Base-by-base conservation (phyloP, 2,113 vertebrate genomes). In the Ariopsis seemanni region DNA sequence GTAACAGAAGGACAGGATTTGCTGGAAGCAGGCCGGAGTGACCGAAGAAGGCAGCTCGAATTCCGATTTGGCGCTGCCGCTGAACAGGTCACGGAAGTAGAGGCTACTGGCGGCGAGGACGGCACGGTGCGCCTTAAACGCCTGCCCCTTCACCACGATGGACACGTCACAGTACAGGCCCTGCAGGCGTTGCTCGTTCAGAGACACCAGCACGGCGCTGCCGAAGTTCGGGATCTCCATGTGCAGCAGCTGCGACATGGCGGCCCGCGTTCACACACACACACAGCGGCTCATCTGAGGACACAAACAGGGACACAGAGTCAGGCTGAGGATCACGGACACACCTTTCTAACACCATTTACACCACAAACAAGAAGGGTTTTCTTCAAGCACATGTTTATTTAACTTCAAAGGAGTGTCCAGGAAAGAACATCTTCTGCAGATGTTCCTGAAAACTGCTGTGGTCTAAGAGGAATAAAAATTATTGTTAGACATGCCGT, bases 181-280 rank as follows among this genome's bases (percentile, higher is more conserved):
- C 95, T 97, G 95, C 88, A 99, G 96, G 8, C 98, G 94, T 93
- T 99, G 98, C 95, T 99, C 98, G 0, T 99, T 99, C 18, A 99
- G 95, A 92, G 97, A 98, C 94, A 97, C 97, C 89, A 99, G 94
- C 86, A 99, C 98, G 0, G 97, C 98, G 95, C 95, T 99, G 94
- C 98, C 98, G 0, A 99, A 99, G 95, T 99, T 99, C 85, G 98
- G 98, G 93, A 99, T 99, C 95, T 99, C 98, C 93, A 99, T 96
- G 93, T 99, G 98, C 94, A 99, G 96, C 96, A 97, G 95, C 96
- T 99, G 98, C 89, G 98, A 97, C 98, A 99, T 99, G 96, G 90
- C 92, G 95, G 89, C 91, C 84, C 57, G 85, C 90, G 94, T 84
- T 95, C 93, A 95, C 94, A 91, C 94, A 93, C 93, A 96, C 94